These are phyloP conservation scores for Motacilla alba DNA, from an alignment of 2,113 vertebrate species.

Conservation along the genomic window DNA sequence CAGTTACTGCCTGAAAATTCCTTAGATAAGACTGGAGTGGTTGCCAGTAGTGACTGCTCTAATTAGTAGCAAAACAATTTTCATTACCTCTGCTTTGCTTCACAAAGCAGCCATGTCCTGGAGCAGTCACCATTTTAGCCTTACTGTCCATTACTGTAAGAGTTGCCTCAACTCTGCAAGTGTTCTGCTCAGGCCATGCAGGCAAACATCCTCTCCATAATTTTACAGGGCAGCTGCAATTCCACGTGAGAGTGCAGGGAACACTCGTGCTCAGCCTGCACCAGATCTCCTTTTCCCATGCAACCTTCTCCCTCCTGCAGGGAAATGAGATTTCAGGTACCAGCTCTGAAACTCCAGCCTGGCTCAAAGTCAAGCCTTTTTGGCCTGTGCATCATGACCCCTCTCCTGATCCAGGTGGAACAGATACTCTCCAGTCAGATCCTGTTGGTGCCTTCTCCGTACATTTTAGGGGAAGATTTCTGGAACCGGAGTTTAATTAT, in stretches of 20 bases:
- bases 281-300: background rate
- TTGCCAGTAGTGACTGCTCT: conserved; percentile 39
- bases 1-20: background rate
- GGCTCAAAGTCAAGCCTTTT: background rate
- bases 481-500: background rate
- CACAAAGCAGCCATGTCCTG: background rate
- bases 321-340: background rate
- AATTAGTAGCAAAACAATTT: conserved; percentile 35
- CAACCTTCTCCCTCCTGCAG: background rate
- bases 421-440: background rate
- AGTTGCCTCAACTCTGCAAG: background rate
- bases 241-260: accelerated
- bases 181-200: background rate
- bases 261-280: accelerated
- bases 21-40: background rate
- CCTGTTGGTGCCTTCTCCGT: background rate
- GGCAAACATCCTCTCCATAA: background rate
- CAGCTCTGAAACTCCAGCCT: background rate
- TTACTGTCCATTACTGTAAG: background rate
- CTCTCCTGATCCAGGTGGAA: background rate
- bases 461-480: background rate
- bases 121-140: background rate
- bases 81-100: background rate
- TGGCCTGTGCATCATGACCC: background rate
- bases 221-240: background rate